Conservation (phyloP, 35 echinoderm and acorn worm species). For the Stichopus chloronotus region DNA sequence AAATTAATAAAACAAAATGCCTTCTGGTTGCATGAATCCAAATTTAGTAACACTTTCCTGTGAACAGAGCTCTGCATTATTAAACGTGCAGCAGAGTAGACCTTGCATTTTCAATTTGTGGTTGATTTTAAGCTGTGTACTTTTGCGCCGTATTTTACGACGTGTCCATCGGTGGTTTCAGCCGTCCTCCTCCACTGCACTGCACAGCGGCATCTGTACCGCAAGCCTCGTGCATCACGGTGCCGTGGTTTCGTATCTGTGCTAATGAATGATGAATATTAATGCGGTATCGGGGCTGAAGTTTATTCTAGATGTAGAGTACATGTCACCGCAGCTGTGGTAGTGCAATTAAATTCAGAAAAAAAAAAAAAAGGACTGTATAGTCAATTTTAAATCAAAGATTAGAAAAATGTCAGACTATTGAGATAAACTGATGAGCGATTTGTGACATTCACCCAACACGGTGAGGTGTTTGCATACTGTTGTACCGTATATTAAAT, state of each 20-base stretch:
- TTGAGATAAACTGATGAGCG: too few species aligned
- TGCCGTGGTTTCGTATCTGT: background rate
- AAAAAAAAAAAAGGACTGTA: too few species aligned
- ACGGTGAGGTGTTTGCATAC: too few species aligned
- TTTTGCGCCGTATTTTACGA: background rate
- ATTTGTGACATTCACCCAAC: too few species aligned
- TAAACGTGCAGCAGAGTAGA: background rate
- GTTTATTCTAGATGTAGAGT: background rate
- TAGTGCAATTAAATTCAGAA: too few species aligned
- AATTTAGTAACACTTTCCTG: conserved; percentile 12
- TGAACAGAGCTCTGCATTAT: conserved; percentile 5
- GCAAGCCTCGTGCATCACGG: too few species aligned
- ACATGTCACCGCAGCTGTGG: background rate
- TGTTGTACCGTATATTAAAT: too few species aligned
- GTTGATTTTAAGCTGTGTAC: background rate
- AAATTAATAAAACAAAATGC: background rate
- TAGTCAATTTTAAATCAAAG: too few species aligned
- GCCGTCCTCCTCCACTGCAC: too few species aligned
- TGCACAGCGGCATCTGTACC: too few species aligned
- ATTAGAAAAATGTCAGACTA: too few species aligned
- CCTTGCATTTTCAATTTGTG: background rate
- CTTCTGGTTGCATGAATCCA: background rate
- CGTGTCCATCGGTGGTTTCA: too few species aligned
- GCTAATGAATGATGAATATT: conserved; percentile 54
- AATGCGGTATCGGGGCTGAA: background rate